phyloP scores from a whole-genome alignment of 2,113 vertebrate species.

The Condylura cristata region DNA sequence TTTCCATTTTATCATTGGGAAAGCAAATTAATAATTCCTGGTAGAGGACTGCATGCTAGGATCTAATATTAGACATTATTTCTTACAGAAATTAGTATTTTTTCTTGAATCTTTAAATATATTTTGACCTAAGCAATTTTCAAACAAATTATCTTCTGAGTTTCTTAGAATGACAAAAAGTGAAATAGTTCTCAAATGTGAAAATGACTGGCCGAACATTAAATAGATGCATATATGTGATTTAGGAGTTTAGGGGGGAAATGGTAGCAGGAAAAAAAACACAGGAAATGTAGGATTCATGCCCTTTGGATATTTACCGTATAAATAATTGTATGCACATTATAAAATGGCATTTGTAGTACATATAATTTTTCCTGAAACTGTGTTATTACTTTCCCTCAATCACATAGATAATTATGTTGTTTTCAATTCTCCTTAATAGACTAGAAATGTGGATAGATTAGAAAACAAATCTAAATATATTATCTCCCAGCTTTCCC shows the following conservation, averaged over 20 bases:
- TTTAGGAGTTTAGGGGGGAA: neutral
- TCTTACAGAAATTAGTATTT: neutral
- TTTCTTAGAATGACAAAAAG: neutral
- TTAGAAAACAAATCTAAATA: neutral
- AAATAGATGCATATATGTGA: neutral
- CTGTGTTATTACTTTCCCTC: neutral
- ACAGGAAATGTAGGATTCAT: neutral
- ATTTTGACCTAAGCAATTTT: slow-evolving; percentile 25
- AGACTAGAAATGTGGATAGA: neutral
- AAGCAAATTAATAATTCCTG: slow-evolving; percentile 36
- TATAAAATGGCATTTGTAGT: neutral
- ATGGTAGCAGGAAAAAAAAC: neutral
- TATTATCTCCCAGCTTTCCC: neutral
- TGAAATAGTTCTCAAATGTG: neutral
- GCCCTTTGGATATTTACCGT: neutral
- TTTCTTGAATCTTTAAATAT: neutral
- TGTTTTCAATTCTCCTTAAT: neutral
- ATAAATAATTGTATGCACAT: neutral
- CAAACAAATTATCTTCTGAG: neutral
- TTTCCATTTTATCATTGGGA: neutral
- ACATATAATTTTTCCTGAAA: neutral
- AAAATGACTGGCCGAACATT: neutral
- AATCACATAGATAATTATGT: neutral
- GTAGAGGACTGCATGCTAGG: neutral
- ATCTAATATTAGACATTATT: slow-evolving; percentile 14